Conservation (phyloP, 2,888 invertebrate genomes). For the Cerastis rubricosa region DNA sequence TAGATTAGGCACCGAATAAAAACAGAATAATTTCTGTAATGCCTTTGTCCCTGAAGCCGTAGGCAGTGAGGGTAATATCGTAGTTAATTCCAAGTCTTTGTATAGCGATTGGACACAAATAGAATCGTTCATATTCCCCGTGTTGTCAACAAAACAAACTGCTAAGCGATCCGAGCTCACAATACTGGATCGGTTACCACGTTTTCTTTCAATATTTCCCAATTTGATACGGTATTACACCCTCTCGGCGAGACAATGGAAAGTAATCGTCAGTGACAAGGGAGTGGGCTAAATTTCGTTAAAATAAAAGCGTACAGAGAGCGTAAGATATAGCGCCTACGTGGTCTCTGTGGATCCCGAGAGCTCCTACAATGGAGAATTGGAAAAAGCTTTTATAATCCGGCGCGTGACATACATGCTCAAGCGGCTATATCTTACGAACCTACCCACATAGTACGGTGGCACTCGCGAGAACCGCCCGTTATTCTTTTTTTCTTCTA, state of each 20-base stretch:
- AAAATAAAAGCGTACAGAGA: constrained; percentile 90
- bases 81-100: constrained; percentile 39
- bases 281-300: constrained; percentile 89
- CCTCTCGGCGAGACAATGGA: constrained; percentile 86
- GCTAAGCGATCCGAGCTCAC: constrained; percentile 71
- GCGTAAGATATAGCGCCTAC: constrained; percentile 90
- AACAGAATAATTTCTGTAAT: constrained; percentile 56
- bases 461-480: constrained; percentile 62
- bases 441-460: constrained; percentile 69
- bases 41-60: constrained; percentile 51
- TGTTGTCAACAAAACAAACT: constrained; percentile 57
- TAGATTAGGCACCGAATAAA: constrained; percentile 62
- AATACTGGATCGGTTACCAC: constrained; percentile 84
- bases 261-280: constrained; percentile 89
- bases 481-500: constrained; percentile 76
- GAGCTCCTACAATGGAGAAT: constrained; percentile 89
- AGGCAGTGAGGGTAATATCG: constrained; percentile 45
- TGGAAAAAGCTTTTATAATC: constrained; percentile 91
- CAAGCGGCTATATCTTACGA: constrained; percentile 80
- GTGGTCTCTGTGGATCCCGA: constrained; percentile 87
- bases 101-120: constrained; percentile 34
- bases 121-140: constrained; percentile 42
- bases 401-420: constrained; percentile 89
- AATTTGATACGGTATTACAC: constrained; percentile 87
- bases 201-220: constrained; percentile 89